These are phyloP conservation scores for Macrosteles quadrilineatus DNA, from an alignment of 1,140 invertebrate genomes.

Conservation along the genomic window DNA sequence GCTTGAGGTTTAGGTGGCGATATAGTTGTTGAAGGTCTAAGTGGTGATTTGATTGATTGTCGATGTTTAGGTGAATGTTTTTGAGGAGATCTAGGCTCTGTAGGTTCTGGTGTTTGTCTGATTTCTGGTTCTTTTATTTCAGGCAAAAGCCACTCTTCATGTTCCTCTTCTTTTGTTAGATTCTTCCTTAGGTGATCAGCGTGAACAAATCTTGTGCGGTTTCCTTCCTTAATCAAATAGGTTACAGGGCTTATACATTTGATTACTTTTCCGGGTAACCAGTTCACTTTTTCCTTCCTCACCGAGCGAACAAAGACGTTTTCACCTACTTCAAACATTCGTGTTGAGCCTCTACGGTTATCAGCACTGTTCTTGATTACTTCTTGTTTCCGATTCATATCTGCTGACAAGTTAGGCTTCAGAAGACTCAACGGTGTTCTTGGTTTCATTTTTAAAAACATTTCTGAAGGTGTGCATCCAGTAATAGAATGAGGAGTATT, in stretches of 20 bases:
- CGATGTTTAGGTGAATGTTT: too few relatives aligned
- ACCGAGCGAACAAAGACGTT: not conserved
- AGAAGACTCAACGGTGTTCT: not conserved
- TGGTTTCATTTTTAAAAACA: not conserved
- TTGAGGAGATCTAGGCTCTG: too few relatives aligned
- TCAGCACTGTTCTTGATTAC: not conserved
- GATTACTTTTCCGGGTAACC: not conserved
- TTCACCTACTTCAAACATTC: not conserved
- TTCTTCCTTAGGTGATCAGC: not conserved
- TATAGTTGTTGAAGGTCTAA: too few relatives aligned
- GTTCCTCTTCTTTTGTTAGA: too few relatives aligned
- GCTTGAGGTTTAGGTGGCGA: too few relatives aligned
- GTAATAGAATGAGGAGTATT: constrained; percentile 22
- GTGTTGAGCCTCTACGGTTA: not conserved
- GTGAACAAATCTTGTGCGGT: not conserved
- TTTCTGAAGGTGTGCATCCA: constrained; percentile 5
- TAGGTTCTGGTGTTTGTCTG: too few relatives aligned
- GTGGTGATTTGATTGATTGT: too few relatives aligned
- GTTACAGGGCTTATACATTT: not conserved
- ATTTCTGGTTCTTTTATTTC: too few relatives aligned
- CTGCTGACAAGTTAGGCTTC: not conserved
- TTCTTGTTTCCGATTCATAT: not conserved
- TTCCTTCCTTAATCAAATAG: not conserved
- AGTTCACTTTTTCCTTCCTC: not conserved
- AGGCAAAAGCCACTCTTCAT: too few relatives aligned